Evolutionary conservation across 2,888 invertebrate genomes (phyloP).

Genomic region (Conomelus anceps): DNA sequence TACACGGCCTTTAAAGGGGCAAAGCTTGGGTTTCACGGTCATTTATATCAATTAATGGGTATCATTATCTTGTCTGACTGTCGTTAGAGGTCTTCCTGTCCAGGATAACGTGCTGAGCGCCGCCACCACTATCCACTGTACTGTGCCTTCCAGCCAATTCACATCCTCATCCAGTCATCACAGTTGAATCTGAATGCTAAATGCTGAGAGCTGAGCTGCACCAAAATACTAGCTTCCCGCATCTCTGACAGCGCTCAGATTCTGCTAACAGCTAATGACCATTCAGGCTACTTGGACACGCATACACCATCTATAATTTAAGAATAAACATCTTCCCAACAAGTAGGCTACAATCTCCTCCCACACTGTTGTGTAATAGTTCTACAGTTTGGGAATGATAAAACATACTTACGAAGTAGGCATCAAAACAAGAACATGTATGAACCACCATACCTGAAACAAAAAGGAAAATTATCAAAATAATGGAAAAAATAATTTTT

Average conservation of each 20-base stretch:
- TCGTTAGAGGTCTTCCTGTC: background rate
- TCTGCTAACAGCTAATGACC: background rate
- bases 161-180: too few relatives aligned
- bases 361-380: background rate
- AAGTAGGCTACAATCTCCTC: background rate
- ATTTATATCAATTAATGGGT: conserved; percentile 7
- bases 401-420: background rate
- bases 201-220: too few relatives aligned
- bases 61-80: conserved; percentile 12
- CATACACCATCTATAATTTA: background rate
- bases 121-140: background rate
- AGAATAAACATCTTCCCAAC: background rate
- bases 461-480: too few relatives aligned
- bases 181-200: background rate
- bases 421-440: background rate
- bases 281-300: background rate
- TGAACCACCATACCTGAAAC: background rate
- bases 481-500: too few relatives aligned
- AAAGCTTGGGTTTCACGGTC: background rate
- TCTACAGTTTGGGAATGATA: background rate
- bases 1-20: background rate
- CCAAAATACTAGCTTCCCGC: background rate
- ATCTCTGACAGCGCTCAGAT: background rate
- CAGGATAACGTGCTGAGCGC: background rate
- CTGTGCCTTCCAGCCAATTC: background rate